These are phyloP conservation scores for Chiroxiphia lanceolata DNA, from an alignment of 2,797 vertebrate genomes.

Conservation along the genomic window DNA sequence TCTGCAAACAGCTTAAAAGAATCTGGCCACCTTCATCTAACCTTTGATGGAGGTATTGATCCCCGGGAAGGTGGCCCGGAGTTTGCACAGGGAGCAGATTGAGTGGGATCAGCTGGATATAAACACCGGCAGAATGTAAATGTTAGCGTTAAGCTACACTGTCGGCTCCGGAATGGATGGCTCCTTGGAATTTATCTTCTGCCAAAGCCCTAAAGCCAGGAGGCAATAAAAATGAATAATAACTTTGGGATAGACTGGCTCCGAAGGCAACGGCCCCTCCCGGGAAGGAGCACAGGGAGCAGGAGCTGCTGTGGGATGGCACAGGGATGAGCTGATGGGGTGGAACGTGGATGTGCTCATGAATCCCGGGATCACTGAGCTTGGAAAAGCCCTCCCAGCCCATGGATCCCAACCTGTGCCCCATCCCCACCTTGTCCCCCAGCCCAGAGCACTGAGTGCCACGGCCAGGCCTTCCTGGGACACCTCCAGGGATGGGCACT, in stretches of 20 bases:
- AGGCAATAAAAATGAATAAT: constrained; percentile 69
- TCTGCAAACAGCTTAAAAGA: constrained; percentile 90
- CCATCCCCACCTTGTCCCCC: neutral
- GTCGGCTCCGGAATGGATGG: constrained; percentile 38
- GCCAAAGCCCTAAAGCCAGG: constrained; percentile 60
- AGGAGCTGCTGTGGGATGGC: neutral
- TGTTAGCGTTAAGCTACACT: constrained; percentile 76
- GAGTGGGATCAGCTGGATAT: constrained; percentile 62
- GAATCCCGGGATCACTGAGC: neutral
- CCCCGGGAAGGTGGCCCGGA: constrained; percentile 69
- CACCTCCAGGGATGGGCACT: neutral
- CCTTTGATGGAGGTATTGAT: constrained; percentile 89
- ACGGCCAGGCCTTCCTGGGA: neutral
- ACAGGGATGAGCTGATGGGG: neutral
- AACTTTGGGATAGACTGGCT: constrained; percentile 40
- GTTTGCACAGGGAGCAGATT: constrained; percentile 62
- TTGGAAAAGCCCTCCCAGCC: neutral
- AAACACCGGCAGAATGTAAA: constrained; percentile 73
- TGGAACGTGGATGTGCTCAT: fast-evolving
- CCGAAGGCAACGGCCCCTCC: neutral
- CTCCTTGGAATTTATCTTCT: constrained; percentile 75
- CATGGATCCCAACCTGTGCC: neutral
- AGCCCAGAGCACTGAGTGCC: neutral
- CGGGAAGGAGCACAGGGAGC: neutral
- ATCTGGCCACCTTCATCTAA: constrained; percentile 84